Evolutionary conservation across 2,113 vertebrate species (phyloP).

Genomic region (Panurus biarmicus): DNA sequence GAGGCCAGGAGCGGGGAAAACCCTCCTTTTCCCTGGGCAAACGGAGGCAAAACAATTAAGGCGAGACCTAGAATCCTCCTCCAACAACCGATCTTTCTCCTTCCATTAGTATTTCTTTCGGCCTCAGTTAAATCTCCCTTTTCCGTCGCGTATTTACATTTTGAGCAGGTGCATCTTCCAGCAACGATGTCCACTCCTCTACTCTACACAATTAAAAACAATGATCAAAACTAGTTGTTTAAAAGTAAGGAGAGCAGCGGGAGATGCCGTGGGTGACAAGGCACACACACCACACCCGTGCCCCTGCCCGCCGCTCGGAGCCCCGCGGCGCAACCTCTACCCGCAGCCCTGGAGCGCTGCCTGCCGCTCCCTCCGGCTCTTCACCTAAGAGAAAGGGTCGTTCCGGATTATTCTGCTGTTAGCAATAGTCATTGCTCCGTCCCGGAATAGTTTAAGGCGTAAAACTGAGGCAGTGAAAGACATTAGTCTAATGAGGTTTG

Average conservation of each 20-base stretch:
- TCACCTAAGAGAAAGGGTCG: not conserved
- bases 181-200: not conserved
- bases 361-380: not conserved
- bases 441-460: slow-evolving; percentile 28
- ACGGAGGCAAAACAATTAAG: not conserved
- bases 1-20: not conserved
- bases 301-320: not conserved
- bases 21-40: not conserved
- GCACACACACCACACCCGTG: not conserved
- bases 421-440: not conserved
- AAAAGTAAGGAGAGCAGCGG: not conserved
- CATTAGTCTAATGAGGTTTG: slow-evolving; percentile 56
- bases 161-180: not conserved
- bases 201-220: not conserved
- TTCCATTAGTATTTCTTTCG: not conserved
- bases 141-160: not conserved
- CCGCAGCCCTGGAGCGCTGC: not conserved
- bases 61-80: not conserved
- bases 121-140: not conserved
- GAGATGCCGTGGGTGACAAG: not conserved
- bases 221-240: not conserved
- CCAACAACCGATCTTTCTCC: not conserved
- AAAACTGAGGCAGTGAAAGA: slow-evolving; percentile 44
- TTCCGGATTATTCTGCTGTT: slow-evolving; percentile 25
- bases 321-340: not conserved